These are phyloP conservation scores for Pterocles burchelli DNA, from an alignment of 2,113 vertebrate genomes.

Conservation along the genomic window DNA sequence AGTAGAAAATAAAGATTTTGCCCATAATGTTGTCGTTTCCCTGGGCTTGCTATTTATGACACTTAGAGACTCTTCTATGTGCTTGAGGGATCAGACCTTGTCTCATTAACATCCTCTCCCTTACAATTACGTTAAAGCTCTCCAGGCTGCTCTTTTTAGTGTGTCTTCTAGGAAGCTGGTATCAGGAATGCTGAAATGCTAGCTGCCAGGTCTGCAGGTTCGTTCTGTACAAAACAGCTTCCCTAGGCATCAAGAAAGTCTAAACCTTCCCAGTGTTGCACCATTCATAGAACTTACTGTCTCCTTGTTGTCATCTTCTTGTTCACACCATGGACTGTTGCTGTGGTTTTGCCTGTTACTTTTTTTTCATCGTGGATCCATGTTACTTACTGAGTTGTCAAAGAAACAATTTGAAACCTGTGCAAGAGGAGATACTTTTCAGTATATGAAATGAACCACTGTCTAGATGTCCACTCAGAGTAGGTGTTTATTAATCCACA, in stretches of 20 bases:
- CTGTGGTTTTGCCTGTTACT: background rate
- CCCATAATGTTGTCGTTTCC: background rate
- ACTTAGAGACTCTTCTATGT: background rate
- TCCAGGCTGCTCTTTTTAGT: background rate
- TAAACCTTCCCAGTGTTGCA: background rate
- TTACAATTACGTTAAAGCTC: background rate
- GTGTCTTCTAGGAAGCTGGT: background rate
- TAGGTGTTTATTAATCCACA: background rate
- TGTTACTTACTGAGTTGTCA: background rate
- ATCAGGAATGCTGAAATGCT: background rate
- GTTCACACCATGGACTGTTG: background rate
- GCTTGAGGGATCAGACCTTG: background rate
- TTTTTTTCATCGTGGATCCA: background rate
- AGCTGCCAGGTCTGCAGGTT: background rate
- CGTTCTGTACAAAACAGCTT: background rate
- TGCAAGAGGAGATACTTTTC: background rate
- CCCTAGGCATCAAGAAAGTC: background rate
- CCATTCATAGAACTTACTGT: background rate
- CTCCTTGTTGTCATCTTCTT: background rate
- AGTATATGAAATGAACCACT: background rate
- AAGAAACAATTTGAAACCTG: background rate
- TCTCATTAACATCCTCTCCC: background rate
- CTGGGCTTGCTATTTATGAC: background rate
- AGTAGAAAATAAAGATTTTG: background rate
- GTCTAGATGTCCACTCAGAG: background rate